Base-by-base conservation (phyloP, 2,888 invertebrate genomes). In the Lymantria dispar region DNA sequence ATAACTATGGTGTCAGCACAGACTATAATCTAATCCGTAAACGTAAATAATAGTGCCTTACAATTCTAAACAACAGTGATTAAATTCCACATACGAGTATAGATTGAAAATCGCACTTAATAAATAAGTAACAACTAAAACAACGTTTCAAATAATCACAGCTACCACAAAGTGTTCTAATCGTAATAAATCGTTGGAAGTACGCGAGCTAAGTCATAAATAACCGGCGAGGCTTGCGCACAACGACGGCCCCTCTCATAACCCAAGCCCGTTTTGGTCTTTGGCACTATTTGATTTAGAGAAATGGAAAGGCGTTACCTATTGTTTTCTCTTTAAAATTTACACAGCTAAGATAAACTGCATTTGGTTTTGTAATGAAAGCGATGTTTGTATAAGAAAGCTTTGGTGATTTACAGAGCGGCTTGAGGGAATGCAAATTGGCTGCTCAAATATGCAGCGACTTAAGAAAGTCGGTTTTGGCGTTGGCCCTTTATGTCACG, bases 271-370 rank as follows among this genome's bases (percentile, higher is more conserved):
- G 59, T 67, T 63, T 68, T 54, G 60, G 68, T 56, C 68, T 72
- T 59, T 48, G 43, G 43, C 33, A 47, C 51, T 43, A 30, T 50
- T 83, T 80, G 82, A 83, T 81, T 83, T 80, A 80, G 81, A 80
- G 83, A 83, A 83, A 83, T 78, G 73, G 78, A 76, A 82, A 83
- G 83, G 81, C 78, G 78, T 76, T 73, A 74, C 66, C 68, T 68
- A 77, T 83, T 82, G 83, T 83, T 85, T 84, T 83, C 84, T 72
- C 80, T 77, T 72, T 72, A 77, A 80, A 80, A 82, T 78, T 76
- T 78, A 80, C 78, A 73, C 71, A 72, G 66, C 71, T 65, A 60
- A 75, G 78, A 78, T 81, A 76, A 68, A 74, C 78, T 78, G 69
- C 77, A 79, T 83, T 83, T 80, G 82, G 80, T 73, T 77, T 76